Percentiles rank a stretch among this genome's conserved stretches.
These are phyloP conservation scores for Paracentrotus lividus DNA, from an alignment of 53 echinoderm and acorn worm species.

Conservation along the genomic window DNA sequence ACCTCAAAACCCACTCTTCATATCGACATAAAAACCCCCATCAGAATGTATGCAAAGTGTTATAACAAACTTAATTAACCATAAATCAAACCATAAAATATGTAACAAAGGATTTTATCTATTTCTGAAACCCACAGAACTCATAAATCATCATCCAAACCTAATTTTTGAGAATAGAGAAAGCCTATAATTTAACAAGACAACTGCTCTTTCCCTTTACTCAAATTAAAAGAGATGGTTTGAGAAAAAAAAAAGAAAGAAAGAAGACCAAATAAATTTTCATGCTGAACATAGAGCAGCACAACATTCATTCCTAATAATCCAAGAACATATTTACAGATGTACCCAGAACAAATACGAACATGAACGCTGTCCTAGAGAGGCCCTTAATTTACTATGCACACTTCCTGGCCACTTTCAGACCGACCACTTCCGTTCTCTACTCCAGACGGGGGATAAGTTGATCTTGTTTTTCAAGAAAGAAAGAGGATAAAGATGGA, in stretches of 20 bases:
- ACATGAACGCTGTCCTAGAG: background rate
- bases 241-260: no score
- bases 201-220: background rate
- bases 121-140: no score
- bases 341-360: background rate
- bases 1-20: background rate
- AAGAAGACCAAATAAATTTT: no score
- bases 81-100: no score
- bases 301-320: background rate
- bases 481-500: background rate
- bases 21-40: no score
- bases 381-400: conserved; percentile 21
- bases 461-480: background rate
- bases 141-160: no score
- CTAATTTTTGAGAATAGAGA: background rate
- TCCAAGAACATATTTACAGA: background rate
- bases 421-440: conserved; percentile 18
- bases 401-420: conserved; percentile 30
- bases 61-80: no score
- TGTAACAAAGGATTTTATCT: no score
- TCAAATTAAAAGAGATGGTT: no score
- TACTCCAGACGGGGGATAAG: conserved; percentile 7
- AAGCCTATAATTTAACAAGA: background rate
- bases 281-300: background rate
- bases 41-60: background rate